phyloP scores from a whole-genome alignment of 2,888 invertebrate genomes.

The Erebia palarica region DNA sequence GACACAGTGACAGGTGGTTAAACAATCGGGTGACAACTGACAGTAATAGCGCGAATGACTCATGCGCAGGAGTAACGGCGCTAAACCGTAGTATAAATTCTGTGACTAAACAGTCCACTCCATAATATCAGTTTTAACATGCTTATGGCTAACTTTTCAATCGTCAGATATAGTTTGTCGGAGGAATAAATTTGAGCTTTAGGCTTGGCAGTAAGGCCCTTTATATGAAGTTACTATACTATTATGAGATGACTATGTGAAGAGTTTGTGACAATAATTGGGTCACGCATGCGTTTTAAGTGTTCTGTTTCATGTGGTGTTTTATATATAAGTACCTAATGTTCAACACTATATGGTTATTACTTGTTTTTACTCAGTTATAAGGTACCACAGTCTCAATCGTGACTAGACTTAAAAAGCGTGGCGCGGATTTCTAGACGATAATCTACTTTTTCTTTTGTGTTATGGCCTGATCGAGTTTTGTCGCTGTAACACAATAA shows the following conservation, averaged over 20 bases:
- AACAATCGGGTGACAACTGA: conserved; percentile 32
- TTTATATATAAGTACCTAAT: not conserved
- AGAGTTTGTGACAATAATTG: conserved; percentile 31
- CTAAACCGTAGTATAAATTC: conserved; percentile 26
- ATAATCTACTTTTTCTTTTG: conserved; percentile 24
- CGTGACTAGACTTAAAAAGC: conserved; percentile 12
- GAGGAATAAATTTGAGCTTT: too few relatives aligned
- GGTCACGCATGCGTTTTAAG: conserved; percentile 29
- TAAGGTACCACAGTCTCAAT: not conserved
- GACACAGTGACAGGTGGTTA: conserved; percentile 24
- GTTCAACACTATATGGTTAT: not conserved
- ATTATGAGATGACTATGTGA: too few relatives aligned
- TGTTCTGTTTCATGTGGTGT: conserved; percentile 24
- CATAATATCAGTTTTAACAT: conserved; percentile 31
- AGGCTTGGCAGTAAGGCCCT: too few relatives aligned
- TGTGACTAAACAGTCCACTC: conserved; percentile 50
- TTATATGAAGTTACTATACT: too few relatives aligned
- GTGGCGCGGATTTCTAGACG: conserved; percentile 14
- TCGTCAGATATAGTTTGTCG: too few relatives aligned
- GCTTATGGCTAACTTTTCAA: too few relatives aligned
- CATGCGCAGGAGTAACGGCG: conserved; percentile 50
- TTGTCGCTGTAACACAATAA: conserved; percentile 1
- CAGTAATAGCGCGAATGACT: conserved; percentile 46
- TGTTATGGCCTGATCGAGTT: conserved; percentile 10
- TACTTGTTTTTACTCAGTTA: conserved; percentile 6